These are phyloP conservation scores for Plecturocebus donacophilus DNA, from an alignment of 2,113 vertebrate species.

Conservation along the genomic window DNA sequence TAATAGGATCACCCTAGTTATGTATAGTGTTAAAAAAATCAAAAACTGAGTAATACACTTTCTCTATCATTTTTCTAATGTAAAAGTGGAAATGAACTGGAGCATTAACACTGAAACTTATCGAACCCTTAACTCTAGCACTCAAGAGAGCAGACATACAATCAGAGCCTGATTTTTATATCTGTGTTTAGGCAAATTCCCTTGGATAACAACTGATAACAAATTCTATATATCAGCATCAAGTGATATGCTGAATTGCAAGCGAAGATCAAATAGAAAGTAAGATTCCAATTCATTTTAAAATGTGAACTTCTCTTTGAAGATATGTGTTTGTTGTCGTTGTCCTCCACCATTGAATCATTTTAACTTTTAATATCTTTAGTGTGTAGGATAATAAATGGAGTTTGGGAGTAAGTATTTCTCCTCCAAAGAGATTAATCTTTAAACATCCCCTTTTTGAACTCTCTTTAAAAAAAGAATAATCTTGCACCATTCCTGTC, in stretches of 20 bases:
- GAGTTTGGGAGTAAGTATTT: neutral
- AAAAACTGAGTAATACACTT: conserved; percentile 25
- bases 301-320: conserved; percentile 75
- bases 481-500: neutral
- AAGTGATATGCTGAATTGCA: conserved; percentile 80
- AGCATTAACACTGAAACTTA: conserved; percentile 53
- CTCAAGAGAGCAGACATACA: conserved; percentile 62
- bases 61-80: conserved; percentile 50
- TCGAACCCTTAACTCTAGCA: conserved; percentile 65
- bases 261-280: conserved; percentile 81
- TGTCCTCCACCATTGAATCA: conserved; percentile 74
- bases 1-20: neutral
- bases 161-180: conserved; percentile 81
- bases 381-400: conserved; percentile 12
- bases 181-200: conserved; percentile 82
- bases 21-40: neutral
- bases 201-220: conserved; percentile 82
- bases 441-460: neutral
- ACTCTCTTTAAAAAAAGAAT: conserved; percentile 3
- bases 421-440: conserved; percentile 25
- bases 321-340: conserved; percentile 75
- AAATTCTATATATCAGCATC: conserved; percentile 82
- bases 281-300: conserved; percentile 78
- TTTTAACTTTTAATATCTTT: conserved; percentile 49
- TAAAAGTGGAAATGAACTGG: conserved; percentile 53